phyloP scores from a whole-genome alignment of 2,797 vertebrate species.

The Cyprinodon diabolis region DNA sequence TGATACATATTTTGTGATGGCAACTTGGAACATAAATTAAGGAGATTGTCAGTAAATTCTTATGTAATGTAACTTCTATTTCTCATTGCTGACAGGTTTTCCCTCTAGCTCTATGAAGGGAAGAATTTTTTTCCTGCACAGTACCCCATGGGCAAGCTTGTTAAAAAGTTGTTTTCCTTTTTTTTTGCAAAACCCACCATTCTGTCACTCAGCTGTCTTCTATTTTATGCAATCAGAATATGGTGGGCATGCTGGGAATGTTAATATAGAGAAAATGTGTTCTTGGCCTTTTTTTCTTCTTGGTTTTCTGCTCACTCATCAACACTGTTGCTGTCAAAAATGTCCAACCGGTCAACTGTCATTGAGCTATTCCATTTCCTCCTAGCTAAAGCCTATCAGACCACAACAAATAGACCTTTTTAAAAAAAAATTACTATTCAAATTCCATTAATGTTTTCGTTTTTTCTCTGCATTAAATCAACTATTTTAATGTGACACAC shows the following conservation, averaged over 20 bases:
- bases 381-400: neutral
- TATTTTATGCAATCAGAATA: slow-evolving; percentile 35
- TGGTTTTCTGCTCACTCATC: slow-evolving; percentile 8
- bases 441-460: neutral
- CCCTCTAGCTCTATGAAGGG: slow-evolving; percentile 20
- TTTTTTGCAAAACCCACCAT: slow-evolving; percentile 52
- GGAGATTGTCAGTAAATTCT: neutral
- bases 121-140: slow-evolving; percentile 27
- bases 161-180: slow-evolving; percentile 37
- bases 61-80: slow-evolving; percentile 19
- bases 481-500: neutral
- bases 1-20: neutral
- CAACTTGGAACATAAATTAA: neutral
- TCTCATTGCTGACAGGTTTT: slow-evolving; percentile 29
- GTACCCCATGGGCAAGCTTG: slow-evolving; percentile 46
- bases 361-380: neutral
- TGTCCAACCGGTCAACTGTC: slow-evolving; percentile 6
- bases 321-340: slow-evolving; percentile 5
- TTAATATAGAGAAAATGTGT: slow-evolving; percentile 30
- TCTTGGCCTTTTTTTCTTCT: neutral
- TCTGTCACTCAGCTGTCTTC: slow-evolving; percentile 60
- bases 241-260: slow-evolving; percentile 31
- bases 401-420: neutral
- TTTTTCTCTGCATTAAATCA: neutral
- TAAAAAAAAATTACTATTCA: neutral